Conservation (phyloP, 2,113 vertebrate genomes). For the Melanerpes formicivorus region DNA sequence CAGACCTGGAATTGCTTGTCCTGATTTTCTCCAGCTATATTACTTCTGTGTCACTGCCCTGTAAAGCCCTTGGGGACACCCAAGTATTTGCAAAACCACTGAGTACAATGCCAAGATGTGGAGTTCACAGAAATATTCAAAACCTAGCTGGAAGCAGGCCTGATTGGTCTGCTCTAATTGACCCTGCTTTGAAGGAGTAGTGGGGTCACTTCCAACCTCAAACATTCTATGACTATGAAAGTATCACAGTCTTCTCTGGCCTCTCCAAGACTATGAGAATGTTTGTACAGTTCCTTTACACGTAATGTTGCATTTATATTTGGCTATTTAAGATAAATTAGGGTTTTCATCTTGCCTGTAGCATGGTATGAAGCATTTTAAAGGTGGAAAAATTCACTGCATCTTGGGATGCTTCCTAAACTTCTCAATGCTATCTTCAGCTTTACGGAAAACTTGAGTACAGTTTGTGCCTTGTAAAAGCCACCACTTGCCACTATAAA, state of each 20-base stretch:
- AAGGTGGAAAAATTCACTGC: not conserved
- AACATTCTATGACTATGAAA: not conserved
- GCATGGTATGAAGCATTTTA: not conserved
- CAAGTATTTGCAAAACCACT: not conserved
- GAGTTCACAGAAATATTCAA: not conserved
- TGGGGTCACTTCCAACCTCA: not conserved
- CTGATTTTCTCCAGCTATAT: not conserved
- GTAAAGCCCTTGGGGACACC: not conserved
- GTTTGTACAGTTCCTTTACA: not conserved
- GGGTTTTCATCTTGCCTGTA: not conserved
- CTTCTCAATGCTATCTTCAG: not conserved
- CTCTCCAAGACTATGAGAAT: accelerated
- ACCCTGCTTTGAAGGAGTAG: not conserved
- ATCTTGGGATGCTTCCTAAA: not conserved
- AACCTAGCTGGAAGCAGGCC: not conserved
- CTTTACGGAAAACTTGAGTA: not conserved
- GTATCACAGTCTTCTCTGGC: not conserved
- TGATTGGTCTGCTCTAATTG: not conserved
- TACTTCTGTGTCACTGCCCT: not conserved
- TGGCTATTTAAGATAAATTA: not conserved
- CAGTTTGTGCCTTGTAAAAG: not conserved
- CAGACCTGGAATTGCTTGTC: not conserved
- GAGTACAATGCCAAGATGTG: not conserved
- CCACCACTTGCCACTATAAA: not conserved
- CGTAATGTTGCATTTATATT: not conserved